These are phyloP conservation scores for Silurus lanzhouensis DNA, from an alignment of 2,797 vertebrate species.

Conservation along the genomic window DNA sequence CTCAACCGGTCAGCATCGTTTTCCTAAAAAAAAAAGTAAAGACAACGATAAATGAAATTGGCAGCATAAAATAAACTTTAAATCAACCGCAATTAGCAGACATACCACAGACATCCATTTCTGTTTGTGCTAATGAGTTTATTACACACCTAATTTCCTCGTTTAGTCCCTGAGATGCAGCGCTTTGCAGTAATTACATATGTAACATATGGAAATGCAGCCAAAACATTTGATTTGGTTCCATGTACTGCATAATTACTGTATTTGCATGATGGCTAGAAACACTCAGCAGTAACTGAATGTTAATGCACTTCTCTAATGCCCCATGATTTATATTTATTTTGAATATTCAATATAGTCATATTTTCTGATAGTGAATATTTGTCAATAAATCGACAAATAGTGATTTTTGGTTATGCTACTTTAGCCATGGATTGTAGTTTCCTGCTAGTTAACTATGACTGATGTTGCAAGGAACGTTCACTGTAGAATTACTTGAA, in stretches of 20 bases:
- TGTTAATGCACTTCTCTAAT: slow-evolving; percentile 30
- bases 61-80: background rate
- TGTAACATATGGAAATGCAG: slow-evolving; percentile 40
- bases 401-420: background rate
- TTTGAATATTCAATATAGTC: background rate
- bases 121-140: slow-evolving; percentile 24
- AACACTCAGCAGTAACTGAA: slow-evolving; percentile 22
- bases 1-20: background rate
- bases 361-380: background rate
- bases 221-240: slow-evolving; percentile 35
- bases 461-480: background rate
- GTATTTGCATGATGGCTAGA: slow-evolving; percentile 12
- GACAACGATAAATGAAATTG: background rate
- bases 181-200: slow-evolving; percentile 23
- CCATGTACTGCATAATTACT: slow-evolving; percentile 35
- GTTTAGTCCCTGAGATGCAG: background rate
- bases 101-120: background rate
- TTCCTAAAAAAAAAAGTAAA: background rate
- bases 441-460: background rate
- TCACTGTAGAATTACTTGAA: background rate
- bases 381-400: background rate
- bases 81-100: slow-evolving; percentile 3
- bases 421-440: background rate
- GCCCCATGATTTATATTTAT: background rate
- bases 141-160: slow-evolving; percentile 13